Evolutionary conservation across 2,113 vertebrate genomes (phyloP), one percentile per base, ranked within the genome.

Genomic region (Seriola quinqueradiata): DNA sequence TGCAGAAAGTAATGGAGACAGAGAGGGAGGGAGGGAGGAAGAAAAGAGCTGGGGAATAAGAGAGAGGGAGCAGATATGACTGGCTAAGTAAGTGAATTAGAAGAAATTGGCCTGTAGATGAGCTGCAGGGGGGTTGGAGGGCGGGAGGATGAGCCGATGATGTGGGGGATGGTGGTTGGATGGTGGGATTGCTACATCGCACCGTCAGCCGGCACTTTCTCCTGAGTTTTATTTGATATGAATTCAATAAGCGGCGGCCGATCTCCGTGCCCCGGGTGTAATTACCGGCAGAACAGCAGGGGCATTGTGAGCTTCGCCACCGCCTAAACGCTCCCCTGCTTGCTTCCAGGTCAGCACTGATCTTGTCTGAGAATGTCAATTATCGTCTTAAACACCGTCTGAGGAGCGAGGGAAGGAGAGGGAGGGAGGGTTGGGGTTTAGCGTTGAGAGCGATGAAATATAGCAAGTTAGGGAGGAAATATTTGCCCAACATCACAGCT

Each of bases 321-420:
- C 42, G 77, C 74, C 85, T 93, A 92, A 95, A 93, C 59, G 88
- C 64, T 90, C 80, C 85, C 88, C 72, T 87, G 87, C 84, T 85
- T 90, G 70, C 90, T 90, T 92, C 84, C 88, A 89, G 88, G 91
- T 94, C 89, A 79, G 80, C 84, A 81, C 92, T 90, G 91, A 95
- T 96, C 91, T 94, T 93, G 89, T 93, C 91, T 87, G 79, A 90
- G 90, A 94, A 93, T 95, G 94, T 94, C 94, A 95, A 95, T 95
- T 95, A 94, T 92, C 83, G 60, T 84, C 89, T 92, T 90, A 81
- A 92, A 92, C 55, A 70, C 58, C n/a, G 48, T 79, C 78, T 54
- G 74, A 74, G 75, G 81, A 82, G 69, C 57, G 25, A 34, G 50
- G 67, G 75, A 46, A 54, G 57, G 3, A 42, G 44, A 8, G 25